Base-by-base conservation (phyloP, 2,113 vertebrate species). In the Sorex fumeus region DNA sequence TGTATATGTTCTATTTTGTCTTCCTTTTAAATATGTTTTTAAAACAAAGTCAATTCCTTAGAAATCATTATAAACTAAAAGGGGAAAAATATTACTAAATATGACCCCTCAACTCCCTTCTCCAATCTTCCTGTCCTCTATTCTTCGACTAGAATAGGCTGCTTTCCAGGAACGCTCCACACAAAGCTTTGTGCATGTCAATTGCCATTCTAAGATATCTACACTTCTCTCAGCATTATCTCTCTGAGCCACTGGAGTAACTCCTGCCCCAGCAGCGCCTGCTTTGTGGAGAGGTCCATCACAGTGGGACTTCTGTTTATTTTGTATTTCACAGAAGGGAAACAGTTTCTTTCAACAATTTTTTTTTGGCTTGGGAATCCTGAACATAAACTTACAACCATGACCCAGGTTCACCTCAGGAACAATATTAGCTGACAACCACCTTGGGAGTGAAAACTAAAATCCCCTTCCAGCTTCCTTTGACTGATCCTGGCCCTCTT, bases 401-500 rank as follows among this genome's bases (percentile, higher is more conserved):
- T 77, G 91, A 93, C 88, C 90, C 76, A 27, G 85, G 45, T 67
- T 94, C 83, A 90, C 88, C 88, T 90, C 79, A 9, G 83, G 43
- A 95, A 72, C 32, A 76, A 16, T 76, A 60, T 77, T 88, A 90
- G 71, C 92, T 90, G 88, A 90, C 93, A 94, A 40, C 43, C 34
- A 85, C 90, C 70, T 85, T 90, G 92, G 84, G 80, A 93, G 23
- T 85, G 86, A 90, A 94, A 87, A 91, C 60, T 25, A 72, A 80
- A 94, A 90, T 47, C 60, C 85, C 71, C 28, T 8, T 43, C 84
- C 36, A 64, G 92, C 70, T 87, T 43, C n/a, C 36, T 76, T 45
- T 67, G 75, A 79, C 75, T 76, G 86, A 90, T 90, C 75, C 85
- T 82, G 95, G 71, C 43, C 60, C 60, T 53, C 88, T 91, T 77